Conservation (phyloP, 1,140 invertebrate species). For the Drosophila lacertosa region DNA sequence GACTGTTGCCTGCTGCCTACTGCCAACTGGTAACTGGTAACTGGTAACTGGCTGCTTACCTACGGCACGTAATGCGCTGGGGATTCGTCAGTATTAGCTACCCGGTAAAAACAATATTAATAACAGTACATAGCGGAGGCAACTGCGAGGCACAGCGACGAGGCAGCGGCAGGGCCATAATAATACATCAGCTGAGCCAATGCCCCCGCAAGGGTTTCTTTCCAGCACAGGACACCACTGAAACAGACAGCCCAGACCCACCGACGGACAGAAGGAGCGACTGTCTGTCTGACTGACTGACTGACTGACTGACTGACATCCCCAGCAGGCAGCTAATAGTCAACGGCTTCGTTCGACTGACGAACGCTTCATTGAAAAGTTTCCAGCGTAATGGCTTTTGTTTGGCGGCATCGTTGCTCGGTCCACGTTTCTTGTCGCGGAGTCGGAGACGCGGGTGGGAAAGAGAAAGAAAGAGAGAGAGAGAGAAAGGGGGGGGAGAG, state of each 20-base stretch:
- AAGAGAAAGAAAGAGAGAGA: background rate
- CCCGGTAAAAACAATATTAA: conserved; percentile 79
- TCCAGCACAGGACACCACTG: conserved; percentile 24
- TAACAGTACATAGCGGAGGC: conserved; percentile 52
- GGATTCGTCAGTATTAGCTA: conserved; percentile 78
- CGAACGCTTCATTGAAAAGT: conserved; percentile 80
- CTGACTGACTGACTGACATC: conserved; percentile 31
- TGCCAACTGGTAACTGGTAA: conserved; percentile 19
- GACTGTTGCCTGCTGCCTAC: conserved; percentile 53
- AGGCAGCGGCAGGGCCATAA: conserved; percentile 67
- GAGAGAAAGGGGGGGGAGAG: background rate
- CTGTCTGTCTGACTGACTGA: conserved; percentile 6
- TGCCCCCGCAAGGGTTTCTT: conserved; percentile 74
- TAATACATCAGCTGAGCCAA: conserved; percentile 80
- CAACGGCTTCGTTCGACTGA: conserved; percentile 53
- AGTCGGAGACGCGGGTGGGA: background rate
- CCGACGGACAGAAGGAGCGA: conserved; percentile 25
- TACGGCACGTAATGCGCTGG: conserved; percentile 80
- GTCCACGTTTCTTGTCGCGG: background rate
- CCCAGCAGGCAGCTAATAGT: conserved; percentile 51
- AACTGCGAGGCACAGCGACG: conserved; percentile 43
- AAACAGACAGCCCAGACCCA: conserved; percentile 32
- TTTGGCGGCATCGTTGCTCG: conserved; percentile 56
- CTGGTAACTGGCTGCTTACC: conserved; percentile 66
- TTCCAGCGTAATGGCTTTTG: conserved; percentile 81